Conservation (phyloP, 2,888 invertebrate genomes). For the Drosophila aldrichi region DNA sequence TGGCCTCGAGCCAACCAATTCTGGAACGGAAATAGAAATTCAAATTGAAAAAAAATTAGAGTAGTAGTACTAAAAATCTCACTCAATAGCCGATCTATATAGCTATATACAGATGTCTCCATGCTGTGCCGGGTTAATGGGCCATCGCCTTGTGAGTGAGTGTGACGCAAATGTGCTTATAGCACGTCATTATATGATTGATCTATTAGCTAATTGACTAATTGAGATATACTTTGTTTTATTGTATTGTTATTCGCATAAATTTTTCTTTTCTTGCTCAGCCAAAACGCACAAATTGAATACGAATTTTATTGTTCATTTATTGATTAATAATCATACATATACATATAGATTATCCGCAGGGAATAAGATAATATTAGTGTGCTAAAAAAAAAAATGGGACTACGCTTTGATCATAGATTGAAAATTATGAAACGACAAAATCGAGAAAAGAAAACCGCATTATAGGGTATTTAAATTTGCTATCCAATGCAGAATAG, state of each 20-base stretch:
- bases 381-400: background rate
- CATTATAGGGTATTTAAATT: background rate
- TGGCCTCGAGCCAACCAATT: constrained; percentile 71
- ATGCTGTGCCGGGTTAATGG: constrained; percentile 68
- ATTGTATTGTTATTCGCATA: constrained; percentile 5
- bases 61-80: constrained; percentile 14
- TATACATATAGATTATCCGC: background rate
- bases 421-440: background rate
- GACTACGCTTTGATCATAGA: background rate
- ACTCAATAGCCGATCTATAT: constrained; percentile 20
- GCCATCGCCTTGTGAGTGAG: constrained; percentile 23
- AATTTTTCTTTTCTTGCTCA: constrained; percentile 2
- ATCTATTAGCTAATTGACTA: constrained; percentile 45
- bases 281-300: background rate
- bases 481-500: background rate
- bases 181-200: constrained; percentile 41
- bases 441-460: background rate
- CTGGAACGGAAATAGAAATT: constrained; percentile 75
- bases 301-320: background rate
- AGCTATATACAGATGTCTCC: constrained; percentile 37
- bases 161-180: constrained; percentile 40
- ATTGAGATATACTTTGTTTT: constrained; percentile 32
- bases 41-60: constrained; percentile 8
- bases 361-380: background rate
- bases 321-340: constrained; percentile 1